phyloP scores from a whole-genome alignment of 2,797 vertebrate genomes.

The Helarctos malayanus region DNA sequence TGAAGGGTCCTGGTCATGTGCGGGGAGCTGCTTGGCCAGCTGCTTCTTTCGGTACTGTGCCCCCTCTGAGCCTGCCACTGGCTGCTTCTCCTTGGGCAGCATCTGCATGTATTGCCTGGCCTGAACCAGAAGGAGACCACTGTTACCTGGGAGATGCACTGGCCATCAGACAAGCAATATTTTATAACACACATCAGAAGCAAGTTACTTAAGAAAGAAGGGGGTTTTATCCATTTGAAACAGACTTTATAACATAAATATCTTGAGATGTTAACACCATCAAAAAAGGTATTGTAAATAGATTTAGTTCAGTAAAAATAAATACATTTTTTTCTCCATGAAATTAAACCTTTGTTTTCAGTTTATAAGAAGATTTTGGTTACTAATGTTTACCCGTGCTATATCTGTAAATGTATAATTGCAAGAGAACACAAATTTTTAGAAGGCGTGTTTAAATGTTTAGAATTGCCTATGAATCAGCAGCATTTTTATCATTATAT shows the following conservation, averaged over 20 bases:
- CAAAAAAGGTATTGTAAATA: neutral
- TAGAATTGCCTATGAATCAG: neutral
- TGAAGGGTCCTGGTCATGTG: conserved; percentile 98
- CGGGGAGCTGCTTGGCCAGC: conserved; percentile 98
- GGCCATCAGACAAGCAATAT: conserved; percentile 50
- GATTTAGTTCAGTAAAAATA: neutral
- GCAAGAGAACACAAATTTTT: neutral
- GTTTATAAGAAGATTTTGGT: conserved; percentile 49
- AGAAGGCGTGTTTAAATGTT: neutral
- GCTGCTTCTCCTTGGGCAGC: conserved; percentile 96
- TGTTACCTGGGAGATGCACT: conserved; percentile 75
- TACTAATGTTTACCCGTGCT: conserved; percentile 7
- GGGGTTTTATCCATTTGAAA: neutral
- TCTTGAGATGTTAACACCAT: conserved; percentile 23
- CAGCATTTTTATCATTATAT: neutral
- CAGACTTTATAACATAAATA: conserved; percentile 27
- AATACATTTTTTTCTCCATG: neutral
- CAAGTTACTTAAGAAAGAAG: conserved; percentile 36
- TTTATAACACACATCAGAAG: conserved; percentile 70
- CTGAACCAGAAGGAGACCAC: conserved; percentile 86
- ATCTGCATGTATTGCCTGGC: conserved; percentile 97
- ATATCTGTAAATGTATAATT: neutral
- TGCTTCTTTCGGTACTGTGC: conserved; percentile 98
- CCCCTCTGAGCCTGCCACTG: conserved; percentile 95
- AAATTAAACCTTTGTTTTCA: conserved; percentile 11